Percentiles rank a stretch among this genome's conserved stretches.
Conservation (phyloP, 2,113 vertebrate species). For the Zeus faber region DNA sequence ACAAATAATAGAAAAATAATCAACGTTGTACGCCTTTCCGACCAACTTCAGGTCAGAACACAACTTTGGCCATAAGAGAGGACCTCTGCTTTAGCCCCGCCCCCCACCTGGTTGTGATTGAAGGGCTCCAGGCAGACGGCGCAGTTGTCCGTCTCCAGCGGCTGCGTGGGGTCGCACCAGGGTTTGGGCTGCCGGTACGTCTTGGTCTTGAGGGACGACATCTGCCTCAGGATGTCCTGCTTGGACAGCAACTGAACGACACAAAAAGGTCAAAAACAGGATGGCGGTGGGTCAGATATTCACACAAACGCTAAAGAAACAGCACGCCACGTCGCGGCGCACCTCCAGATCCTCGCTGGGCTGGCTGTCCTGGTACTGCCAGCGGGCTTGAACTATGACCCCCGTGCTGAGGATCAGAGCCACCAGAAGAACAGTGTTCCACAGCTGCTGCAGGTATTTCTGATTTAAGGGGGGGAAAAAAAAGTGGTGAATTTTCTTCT, state of each 20-base stretch:
- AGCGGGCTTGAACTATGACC: slow-evolving; percentile 88
- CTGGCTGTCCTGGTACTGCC: slow-evolving; percentile 79
- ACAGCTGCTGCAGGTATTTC: slow-evolving; percentile 95
- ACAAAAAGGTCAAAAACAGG: not conserved
- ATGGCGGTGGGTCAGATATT: not conserved
- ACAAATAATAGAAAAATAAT: too few species aligned
- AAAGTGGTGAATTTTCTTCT: too few species aligned
- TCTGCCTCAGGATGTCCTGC: slow-evolving; percentile 78
- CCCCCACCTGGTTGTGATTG: slow-evolving; percentile 84
- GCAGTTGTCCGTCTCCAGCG: slow-evolving; percentile 79
- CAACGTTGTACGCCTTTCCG: too few species aligned
- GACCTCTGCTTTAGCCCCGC: not conserved
- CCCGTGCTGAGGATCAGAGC: slow-evolving; percentile 89
- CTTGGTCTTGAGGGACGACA: slow-evolving; percentile 81
- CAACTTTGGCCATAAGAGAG: too few species aligned
- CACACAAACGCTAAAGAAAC: not conserved
- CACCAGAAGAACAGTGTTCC: slow-evolving; percentile 91
- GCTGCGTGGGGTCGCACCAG: slow-evolving; percentile 49
- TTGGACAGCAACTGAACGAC: slow-evolving; percentile 76
- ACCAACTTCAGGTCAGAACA: too few species aligned
- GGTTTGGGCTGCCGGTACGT: slow-evolving; percentile 77
- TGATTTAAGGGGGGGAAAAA: too few species aligned
- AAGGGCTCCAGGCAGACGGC: slow-evolving; percentile 91
- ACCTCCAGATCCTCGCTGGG: slow-evolving; percentile 77
- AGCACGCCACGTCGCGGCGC: not conserved